Conservation (phyloP, 2,113 vertebrate genomes). For the Cathartes aura region DNA sequence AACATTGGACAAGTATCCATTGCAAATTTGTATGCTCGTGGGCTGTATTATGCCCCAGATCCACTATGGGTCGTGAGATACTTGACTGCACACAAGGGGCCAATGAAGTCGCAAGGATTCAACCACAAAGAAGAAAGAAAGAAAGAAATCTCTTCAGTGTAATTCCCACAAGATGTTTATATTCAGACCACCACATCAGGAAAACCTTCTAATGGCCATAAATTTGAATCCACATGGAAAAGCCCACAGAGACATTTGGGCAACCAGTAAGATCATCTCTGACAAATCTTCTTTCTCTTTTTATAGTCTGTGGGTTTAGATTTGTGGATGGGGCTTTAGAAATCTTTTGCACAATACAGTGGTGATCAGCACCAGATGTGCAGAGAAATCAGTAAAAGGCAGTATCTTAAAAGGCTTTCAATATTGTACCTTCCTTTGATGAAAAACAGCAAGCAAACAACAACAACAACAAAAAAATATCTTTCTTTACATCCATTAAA, state of each 20-base stretch:
- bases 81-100: neutral
- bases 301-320: neutral
- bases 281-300: neutral
- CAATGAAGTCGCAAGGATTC: neutral
- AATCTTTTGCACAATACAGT: neutral
- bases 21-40: neutral
- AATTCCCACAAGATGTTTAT: neutral
- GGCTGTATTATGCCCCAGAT: neutral
- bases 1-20: neutral
- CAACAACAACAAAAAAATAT: neutral
- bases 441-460: slow-evolving; percentile 2
- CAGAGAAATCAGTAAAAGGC: neutral
- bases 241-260: neutral
- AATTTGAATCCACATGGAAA: neutral
- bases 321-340: neutral
- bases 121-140: neutral
- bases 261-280: neutral
- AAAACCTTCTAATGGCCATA: neutral
- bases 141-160: neutral
- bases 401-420: neutral
- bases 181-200: neutral
- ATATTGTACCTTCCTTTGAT: neutral
- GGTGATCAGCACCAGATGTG: slow-evolving; percentile 36
- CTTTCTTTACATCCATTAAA: slow-evolving; percentile 39
- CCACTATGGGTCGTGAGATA: neutral